A percentile compares a stretch with the other conserved stretches of the same genome.
Conservation (phyloP, 1,140 invertebrate genomes). For the Latrodectus geometricus region DNA sequence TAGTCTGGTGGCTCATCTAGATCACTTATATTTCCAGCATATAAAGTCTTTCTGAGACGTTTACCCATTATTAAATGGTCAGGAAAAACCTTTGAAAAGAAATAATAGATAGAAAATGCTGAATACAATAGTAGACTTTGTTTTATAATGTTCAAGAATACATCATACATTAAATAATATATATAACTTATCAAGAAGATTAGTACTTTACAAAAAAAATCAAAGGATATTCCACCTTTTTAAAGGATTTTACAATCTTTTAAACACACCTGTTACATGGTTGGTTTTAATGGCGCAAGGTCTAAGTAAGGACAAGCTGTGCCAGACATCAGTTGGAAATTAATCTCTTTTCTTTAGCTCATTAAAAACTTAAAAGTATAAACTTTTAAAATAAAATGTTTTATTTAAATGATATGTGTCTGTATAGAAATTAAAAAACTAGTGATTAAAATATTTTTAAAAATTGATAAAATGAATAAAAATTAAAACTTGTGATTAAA, state of each 20-base stretch:
- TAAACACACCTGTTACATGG: too few relatives aligned
- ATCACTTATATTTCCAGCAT: conserved; percentile 29
- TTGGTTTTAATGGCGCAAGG: too few relatives aligned
- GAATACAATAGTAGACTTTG: neutral
- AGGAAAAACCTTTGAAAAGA: conserved; percentile 30
- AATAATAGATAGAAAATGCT: neutral
- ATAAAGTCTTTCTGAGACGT: conserved; percentile 35
- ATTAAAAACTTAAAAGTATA: too few relatives aligned
- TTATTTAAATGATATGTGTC: too few relatives aligned
- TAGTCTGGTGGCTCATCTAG: conserved; percentile 29
- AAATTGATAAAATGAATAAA: too few relatives aligned
- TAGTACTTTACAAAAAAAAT: neutral
- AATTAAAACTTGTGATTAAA: too few relatives aligned
- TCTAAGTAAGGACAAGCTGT: too few relatives aligned
- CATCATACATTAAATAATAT: neutral
- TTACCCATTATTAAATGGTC: conserved; percentile 42
- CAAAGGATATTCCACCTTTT: neutral
- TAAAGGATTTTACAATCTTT: neutral
- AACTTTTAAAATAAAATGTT: too few relatives aligned
- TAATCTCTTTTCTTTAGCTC: too few relatives aligned
- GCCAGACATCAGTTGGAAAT: too few relatives aligned
- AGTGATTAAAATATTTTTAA: too few relatives aligned
- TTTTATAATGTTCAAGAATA: neutral
- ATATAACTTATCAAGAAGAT: neutral
- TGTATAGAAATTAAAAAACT: too few relatives aligned